Percentiles rank a stretch among this genome's conserved stretches.
These are phyloP conservation scores for Thereuonema tuberculata DNA, from an alignment of 1,140 invertebrate genomes.

Conservation along the genomic window DNA sequence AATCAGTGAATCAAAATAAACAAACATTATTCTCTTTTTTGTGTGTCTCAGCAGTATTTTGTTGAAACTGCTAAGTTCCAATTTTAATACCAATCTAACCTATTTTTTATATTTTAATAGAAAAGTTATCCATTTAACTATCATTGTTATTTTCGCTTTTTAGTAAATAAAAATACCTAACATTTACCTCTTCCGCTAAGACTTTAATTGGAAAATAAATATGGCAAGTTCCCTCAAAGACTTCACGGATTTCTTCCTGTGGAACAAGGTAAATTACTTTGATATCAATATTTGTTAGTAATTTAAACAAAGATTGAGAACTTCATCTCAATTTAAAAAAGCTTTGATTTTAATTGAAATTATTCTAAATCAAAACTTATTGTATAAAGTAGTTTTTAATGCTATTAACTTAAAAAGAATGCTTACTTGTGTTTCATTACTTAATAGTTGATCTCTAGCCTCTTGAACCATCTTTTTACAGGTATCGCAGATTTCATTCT, in stretches of 20 bases:
- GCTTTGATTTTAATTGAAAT: neutral
- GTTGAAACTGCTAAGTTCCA: too few species aligned
- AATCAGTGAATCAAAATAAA: too few species aligned
- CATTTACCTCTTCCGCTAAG: constrained; percentile 44
- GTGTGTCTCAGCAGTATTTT: too few species aligned
- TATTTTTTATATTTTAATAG: too few species aligned
- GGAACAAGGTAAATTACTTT: constrained; percentile 17
- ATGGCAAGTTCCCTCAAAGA: constrained; percentile 74
- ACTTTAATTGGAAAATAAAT: constrained; percentile 58
- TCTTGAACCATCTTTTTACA: constrained; percentile 79
- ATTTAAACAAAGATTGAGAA: neutral
- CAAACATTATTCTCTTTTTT: too few species aligned
- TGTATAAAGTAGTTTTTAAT: neutral
- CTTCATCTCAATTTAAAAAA: neutral
- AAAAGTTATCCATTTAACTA: neutral
- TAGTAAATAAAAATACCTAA: neutral
- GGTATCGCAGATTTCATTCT: constrained; percentile 57
- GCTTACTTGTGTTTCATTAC: constrained; percentile 64
- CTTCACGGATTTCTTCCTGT: constrained; percentile 65
- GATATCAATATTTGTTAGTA: neutral
- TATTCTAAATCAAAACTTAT: neutral
- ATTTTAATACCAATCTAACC: too few species aligned
- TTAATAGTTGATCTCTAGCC: constrained; percentile 67
- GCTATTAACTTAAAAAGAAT: neutral
- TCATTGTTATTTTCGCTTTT: neutral